Percentiles rank a stretch among this genome's conserved stretches.
Conservation (phyloP, 2,797 vertebrate genomes). For the Silurus aristotelis region DNA sequence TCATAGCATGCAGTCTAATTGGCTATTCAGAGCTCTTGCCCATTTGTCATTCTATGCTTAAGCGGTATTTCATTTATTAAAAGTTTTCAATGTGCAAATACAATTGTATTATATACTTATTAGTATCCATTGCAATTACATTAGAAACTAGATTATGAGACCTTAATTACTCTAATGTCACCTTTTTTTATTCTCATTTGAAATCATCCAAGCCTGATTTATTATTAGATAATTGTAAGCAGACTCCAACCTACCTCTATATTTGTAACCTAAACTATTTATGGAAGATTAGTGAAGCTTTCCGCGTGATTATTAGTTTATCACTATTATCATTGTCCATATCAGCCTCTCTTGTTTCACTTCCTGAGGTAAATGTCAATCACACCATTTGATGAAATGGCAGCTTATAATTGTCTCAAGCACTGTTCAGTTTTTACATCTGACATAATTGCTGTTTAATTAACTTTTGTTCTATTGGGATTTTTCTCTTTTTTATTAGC, state of each 20-base stretch:
- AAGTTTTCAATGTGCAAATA: neutral
- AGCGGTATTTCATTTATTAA: neutral
- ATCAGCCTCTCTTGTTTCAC: neutral
- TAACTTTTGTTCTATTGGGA: neutral
- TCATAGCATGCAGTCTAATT: neutral
- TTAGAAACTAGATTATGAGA: neutral
- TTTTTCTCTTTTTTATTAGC: neutral
- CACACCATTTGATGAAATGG: neutral
- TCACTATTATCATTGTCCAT: neutral
- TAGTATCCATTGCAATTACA: neutral
- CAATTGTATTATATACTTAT: neutral
- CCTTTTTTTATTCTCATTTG: neutral
- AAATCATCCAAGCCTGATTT: neutral
- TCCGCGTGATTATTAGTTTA: neutral
- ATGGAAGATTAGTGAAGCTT: neutral
- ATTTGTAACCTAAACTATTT: neutral
- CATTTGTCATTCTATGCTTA: neutral
- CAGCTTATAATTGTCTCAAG: too few species aligned
- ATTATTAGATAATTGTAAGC: neutral
- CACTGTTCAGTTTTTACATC: neutral
- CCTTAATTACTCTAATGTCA: neutral
- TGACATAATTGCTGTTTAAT: slow-evolving; percentile 3
- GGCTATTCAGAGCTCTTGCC: neutral
- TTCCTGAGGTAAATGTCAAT: neutral
- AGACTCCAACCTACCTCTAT: neutral